phyloP scores from a whole-genome alignment of 2,113 vertebrate genomes.

The mouse (Mus musculus) region DNA sequence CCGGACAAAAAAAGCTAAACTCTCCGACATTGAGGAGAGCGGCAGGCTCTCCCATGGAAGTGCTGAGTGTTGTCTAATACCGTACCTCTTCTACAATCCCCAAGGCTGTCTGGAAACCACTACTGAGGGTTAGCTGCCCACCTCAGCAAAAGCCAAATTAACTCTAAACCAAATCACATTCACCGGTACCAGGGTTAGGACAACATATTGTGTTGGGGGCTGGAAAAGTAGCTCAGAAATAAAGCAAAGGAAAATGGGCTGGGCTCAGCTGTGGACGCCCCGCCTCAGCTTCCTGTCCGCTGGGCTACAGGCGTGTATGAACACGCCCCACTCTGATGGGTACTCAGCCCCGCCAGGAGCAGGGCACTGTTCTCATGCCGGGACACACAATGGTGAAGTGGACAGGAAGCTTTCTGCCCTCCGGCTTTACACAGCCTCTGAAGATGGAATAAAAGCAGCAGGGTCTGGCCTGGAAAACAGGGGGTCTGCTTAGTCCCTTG shows the following conservation, averaged over 20 bases:
- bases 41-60: not conserved
- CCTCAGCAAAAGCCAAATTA: not conserved
- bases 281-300: not conserved
- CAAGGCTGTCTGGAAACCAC: not conserved
- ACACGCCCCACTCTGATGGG: not conserved
- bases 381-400: not conserved
- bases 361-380: not conserved
- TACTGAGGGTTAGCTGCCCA: not conserved
- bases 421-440: not conserved
- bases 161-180: constrained; percentile 32
- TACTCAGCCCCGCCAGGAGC: not conserved
- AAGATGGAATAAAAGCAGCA: not conserved
- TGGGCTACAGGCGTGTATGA: no score
- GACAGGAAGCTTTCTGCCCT: no score
- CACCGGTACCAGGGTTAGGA: not conserved
- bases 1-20: no score
- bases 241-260: not conserved
- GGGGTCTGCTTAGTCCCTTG: not conserved
- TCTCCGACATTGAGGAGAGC: no score
- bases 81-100: not conserved
- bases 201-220: not conserved
- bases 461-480: not conserved
- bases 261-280: not conserved
- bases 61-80: not conserved
- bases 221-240: not conserved